phyloP scores from a whole-genome alignment of 2,888 invertebrate species.

The Mechanitis messenoides region DNA sequence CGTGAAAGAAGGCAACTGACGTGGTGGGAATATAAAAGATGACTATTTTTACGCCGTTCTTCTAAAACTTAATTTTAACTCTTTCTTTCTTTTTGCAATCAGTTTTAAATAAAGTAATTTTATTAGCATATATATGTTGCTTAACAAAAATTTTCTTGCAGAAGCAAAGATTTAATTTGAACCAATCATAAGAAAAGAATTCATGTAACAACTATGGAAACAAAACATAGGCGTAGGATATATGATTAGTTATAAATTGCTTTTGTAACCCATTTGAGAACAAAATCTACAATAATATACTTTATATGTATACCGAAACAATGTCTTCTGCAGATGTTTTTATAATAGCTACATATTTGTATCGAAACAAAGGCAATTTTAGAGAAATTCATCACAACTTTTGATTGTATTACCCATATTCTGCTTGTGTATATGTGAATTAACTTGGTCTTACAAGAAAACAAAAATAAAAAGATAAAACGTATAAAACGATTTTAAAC shows the following conservation, averaged over 20 bases:
- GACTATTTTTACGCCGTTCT: constrained; percentile 56
- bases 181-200: too few relatives aligned
- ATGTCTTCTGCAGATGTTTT: constrained; percentile 55
- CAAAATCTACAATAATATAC: not conserved
- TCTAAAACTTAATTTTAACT: constrained; percentile 32
- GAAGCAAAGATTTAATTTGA: too few relatives aligned
- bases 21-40: constrained; percentile 65
- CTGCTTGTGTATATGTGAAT: constrained; percentile 49
- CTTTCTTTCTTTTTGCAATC: not conserved
- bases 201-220: too few relatives aligned
- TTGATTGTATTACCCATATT: constrained; percentile 70
- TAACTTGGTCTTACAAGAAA: not conserved
- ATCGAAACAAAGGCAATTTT: constrained; percentile 70
- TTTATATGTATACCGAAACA: not conserved
- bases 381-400: constrained; percentile 72
- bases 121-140: not conserved
- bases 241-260: too few relatives aligned
- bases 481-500: too few relatives aligned
- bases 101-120: not conserved
- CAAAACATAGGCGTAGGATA: too few relatives aligned
- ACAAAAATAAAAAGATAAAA: too few relatives aligned
- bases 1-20: constrained; percentile 70
- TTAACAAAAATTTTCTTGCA: too few relatives aligned
- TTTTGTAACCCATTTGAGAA: not conserved
- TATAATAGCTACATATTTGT: constrained; percentile 56